phyloP scores from a whole-genome alignment of 1,140 invertebrate genomes.

The Chelonus insularis region DNA sequence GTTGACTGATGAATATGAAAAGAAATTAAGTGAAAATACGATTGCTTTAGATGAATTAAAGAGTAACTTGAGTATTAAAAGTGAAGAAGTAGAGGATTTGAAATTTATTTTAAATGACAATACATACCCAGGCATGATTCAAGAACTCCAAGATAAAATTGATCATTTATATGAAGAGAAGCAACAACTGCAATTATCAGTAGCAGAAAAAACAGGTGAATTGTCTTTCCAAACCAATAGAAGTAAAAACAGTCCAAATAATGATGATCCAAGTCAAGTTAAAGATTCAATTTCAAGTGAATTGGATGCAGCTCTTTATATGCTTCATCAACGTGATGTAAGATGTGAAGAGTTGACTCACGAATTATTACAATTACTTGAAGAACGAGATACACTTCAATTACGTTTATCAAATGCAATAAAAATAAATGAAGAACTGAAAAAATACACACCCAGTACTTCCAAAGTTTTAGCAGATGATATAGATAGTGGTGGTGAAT shows the following conservation, averaged over 20 bases:
- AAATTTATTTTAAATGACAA: slow-evolving; percentile 49
- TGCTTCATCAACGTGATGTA: slow-evolving; percentile 84
- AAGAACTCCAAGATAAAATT: slow-evolving; percentile 52
- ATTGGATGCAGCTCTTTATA: slow-evolving; percentile 80
- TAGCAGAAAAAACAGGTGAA: background rate
- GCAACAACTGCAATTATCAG: background rate
- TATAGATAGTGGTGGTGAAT: slow-evolving; percentile 4
- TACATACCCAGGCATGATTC: slow-evolving; percentile 47
- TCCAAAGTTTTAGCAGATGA: slow-evolving; percentile 52
- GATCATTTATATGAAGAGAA: slow-evolving; percentile 53
- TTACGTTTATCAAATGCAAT: slow-evolving; percentile 78
- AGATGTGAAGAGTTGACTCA: slow-evolving; percentile 86
- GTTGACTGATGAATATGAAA: slow-evolving; percentile 36
- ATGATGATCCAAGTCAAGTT: background rate
- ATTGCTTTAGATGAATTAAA: slow-evolving; percentile 37
- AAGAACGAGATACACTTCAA: slow-evolving; percentile 83
- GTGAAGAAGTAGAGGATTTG: slow-evolving; percentile 51
- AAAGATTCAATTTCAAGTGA: slow-evolving; percentile 55
- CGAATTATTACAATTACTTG: slow-evolving; percentile 79
- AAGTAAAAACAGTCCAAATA: no score
- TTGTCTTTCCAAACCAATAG: no score
- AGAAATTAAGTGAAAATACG: slow-evolving; percentile 27
- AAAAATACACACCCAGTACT: slow-evolving; percentile 17
- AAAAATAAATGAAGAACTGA: slow-evolving; percentile 68
- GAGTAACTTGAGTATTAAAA: slow-evolving; percentile 41